A percentile compares a stretch with the other conserved stretches of the same genome.
Evolutionary conservation across 2,888 invertebrate species (phyloP).

Genomic region (Phania funesta): DNA sequence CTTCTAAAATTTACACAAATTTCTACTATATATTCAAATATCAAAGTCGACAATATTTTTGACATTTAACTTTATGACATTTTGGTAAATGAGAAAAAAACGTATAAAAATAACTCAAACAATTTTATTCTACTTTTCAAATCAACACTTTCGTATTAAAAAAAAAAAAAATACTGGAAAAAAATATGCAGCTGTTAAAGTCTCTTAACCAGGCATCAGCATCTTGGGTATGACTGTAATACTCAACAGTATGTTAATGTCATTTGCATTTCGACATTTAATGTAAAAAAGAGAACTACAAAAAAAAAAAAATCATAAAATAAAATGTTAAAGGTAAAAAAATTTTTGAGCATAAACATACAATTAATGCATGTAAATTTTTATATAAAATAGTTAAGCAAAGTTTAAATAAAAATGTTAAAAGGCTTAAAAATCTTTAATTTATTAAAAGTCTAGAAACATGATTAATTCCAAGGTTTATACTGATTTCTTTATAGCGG

Average conservation of each 20-base stretch:
- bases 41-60: constrained; percentile 56
- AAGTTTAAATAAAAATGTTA: no score
- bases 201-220: constrained; percentile 26
- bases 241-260: constrained; percentile 60
- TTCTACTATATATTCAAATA: constrained; percentile 36
- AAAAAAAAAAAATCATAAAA: neutral
- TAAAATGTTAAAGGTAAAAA: neutral
- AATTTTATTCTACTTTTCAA: constrained; percentile 17
- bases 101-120: neutral
- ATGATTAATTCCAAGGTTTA: no score
- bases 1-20: constrained; percentile 3
- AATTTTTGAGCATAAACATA: constrained; percentile 5
- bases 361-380: neutral
- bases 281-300: constrained; percentile 7
- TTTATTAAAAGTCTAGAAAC: no score
- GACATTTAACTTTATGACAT: constrained; percentile 64
- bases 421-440: no score
- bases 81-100: constrained; percentile 15
- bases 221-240: constrained; percentile 23
- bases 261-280: constrained; percentile 67
- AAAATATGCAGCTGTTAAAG: constrained; percentile 49
- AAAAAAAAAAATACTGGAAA: constrained; percentile 5
- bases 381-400: neutral
- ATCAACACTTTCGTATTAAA: constrained; percentile 51
- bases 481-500: no score